These are phyloP conservation scores for Lepidocyrtinus sp. DNA, from an alignment of 2,888 invertebrate species.

Conservation along the genomic window DNA sequence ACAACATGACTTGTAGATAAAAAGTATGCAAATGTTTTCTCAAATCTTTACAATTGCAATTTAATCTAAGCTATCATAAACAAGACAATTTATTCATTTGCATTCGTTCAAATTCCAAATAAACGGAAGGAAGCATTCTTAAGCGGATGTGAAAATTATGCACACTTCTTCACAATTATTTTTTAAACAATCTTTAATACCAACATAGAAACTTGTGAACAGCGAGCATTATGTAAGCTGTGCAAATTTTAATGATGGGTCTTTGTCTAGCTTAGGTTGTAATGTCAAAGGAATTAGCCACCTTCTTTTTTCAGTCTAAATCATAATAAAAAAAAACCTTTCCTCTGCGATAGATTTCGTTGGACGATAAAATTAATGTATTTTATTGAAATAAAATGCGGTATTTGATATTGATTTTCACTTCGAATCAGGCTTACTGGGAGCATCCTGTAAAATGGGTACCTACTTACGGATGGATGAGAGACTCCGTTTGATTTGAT, in stretches of 20 bases:
- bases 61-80: no score
- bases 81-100: no score
- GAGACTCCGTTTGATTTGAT: no score
- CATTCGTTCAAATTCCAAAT: no score
- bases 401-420: neutral
- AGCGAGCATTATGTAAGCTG: neutral
- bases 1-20: no score
- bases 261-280: neutral
- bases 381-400: neutral
- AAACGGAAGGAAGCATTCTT: constrained; percentile 1
- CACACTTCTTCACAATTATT: neutral
- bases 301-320: constrained; percentile 18
- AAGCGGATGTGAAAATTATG: constrained; percentile 9
- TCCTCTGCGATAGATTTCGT: neutral
- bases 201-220: constrained; percentile 7
- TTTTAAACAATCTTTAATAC: neutral
- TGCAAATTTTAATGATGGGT: neutral
- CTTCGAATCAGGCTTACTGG: neutral
- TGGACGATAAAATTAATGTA: neutral
- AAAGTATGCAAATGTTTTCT: no score
- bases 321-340: neutral
- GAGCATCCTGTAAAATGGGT: no score
- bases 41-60: no score
- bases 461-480: no score
- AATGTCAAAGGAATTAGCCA: constrained; percentile 6